phyloP scores from a whole-genome alignment of 1,140 invertebrate genomes.

The Elymnias hypermnestra region DNA sequence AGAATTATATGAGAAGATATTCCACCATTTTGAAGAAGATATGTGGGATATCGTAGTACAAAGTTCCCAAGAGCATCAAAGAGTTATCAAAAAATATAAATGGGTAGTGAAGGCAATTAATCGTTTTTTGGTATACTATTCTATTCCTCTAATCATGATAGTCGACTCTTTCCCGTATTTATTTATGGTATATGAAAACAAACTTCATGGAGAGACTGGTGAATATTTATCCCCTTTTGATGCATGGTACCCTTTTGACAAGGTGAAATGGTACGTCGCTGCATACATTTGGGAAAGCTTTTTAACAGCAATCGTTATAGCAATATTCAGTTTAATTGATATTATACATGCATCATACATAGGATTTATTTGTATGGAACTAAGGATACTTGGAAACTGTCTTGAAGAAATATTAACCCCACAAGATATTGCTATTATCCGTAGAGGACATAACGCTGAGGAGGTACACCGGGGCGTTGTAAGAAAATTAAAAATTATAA shows the following conservation, averaged over 20 bases:
- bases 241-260: slow-evolving; percentile 63
- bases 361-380: slow-evolving; percentile 50
- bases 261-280: slow-evolving; percentile 44
- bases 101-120: slow-evolving; percentile 30
- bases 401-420: slow-evolving; percentile 37
- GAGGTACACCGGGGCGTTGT: slow-evolving; percentile 31
- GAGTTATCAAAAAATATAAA: slow-evolving; percentile 37
- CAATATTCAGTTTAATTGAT: slow-evolving; percentile 36
- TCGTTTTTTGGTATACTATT: slow-evolving; percentile 43
- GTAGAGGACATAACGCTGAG: slow-evolving; percentile 19
- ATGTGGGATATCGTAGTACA: slow-evolving; percentile 37
- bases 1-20: slow-evolving; percentile 38
- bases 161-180: slow-evolving; percentile 50
- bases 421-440: slow-evolving; percentile 32
- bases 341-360: slow-evolving; percentile 42
- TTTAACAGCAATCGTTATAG: slow-evolving; percentile 50
- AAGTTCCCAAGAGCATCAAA: slow-evolving; percentile 28
- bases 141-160: slow-evolving; percentile 31
- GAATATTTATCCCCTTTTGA: slow-evolving; percentile 52
- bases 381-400: slow-evolving; percentile 42
- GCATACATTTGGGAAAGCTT: slow-evolving; percentile 54
- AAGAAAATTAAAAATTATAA: slow-evolving; percentile 41
- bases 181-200: slow-evolving; percentile 45
- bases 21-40: slow-evolving; percentile 38
- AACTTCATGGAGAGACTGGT: slow-evolving; percentile 27